A percentile compares a stretch with the other conserved stretches of the same genome.
phyloP scores from a whole-genome alignment of 2,888 invertebrate genomes.

The Chrysotoxum bicinctum region DNA sequence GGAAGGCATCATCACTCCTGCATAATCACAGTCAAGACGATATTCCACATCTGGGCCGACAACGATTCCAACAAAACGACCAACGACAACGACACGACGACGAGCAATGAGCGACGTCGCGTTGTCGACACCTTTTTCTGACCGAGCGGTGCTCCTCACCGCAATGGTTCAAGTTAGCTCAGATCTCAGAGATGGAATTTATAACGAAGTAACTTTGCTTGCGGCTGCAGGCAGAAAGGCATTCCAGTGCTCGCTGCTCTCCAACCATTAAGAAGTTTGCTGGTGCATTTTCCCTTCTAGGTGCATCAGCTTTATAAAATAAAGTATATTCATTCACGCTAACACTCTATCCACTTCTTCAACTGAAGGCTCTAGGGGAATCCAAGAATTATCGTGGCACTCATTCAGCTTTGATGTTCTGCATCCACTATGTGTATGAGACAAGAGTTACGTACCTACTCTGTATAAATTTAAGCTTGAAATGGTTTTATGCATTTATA shows the following conservation, averaged over 20 bases:
- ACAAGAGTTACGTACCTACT: constrained; percentile 5
- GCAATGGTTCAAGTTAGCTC: constrained; percentile 32
- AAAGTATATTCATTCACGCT: constrained; percentile 35
- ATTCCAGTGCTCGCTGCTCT: not conserved
- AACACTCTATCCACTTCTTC: constrained; percentile 16
- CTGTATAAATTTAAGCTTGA: constrained; percentile 34
- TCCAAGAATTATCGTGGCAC: constrained; percentile 50
- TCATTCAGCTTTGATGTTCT: constrained; percentile 55
- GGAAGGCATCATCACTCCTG: constrained; percentile 14
- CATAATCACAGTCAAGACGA: constrained; percentile 30
- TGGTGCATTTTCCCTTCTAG: constrained; percentile 4
- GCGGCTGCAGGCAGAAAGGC: constrained; percentile 15
- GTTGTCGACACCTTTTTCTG: constrained; percentile 49
- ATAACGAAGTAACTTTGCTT: constrained; percentile 53
- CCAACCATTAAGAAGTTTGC: not conserved
- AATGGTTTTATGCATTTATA: constrained; percentile 46
- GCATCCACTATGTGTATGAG: not conserved
- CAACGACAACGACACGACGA: not conserved
- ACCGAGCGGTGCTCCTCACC: constrained; percentile 3
- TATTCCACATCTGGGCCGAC: constrained; percentile 42
- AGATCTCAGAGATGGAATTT: constrained; percentile 44
- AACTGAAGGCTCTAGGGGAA: constrained; percentile 39
- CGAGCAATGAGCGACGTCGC: not conserved
- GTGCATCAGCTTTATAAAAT: constrained; percentile 16
- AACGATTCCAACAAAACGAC: constrained; percentile 3